phyloP scores from a whole-genome alignment of 92 coral and sea anemone species.

The Metridium senile region DNA sequence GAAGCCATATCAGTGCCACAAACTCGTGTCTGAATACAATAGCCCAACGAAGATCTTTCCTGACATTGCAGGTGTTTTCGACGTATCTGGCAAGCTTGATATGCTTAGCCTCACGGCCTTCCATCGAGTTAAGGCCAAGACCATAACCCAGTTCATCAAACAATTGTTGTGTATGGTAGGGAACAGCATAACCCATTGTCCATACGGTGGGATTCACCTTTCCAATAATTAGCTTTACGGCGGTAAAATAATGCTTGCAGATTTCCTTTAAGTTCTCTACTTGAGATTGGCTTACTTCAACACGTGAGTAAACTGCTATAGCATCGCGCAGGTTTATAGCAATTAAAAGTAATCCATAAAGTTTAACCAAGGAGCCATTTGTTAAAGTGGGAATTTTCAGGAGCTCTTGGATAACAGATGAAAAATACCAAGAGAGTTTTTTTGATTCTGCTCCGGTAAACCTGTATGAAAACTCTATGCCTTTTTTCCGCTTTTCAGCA shows the following conservation, averaged over 20 bases:
- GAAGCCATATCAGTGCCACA: conserved; percentile 46
- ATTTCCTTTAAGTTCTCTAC: conserved; percentile 27
- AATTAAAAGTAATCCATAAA: conserved; percentile 42
- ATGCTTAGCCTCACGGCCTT: conserved; percentile 68
- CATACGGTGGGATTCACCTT: conserved; percentile 48
- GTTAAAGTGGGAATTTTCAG: conserved; percentile 30
- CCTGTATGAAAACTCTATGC: conserved; percentile 38
- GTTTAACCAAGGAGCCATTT: conserved; percentile 31
- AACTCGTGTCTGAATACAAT: conserved; percentile 54
- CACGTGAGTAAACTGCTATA: conserved; percentile 53
- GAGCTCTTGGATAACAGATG: conserved; percentile 38
- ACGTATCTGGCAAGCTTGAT: conserved; percentile 45
- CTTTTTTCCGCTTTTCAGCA: conserved; percentile 45
- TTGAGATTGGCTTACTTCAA: conserved; percentile 24
- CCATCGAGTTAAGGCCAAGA: conserved; percentile 64
- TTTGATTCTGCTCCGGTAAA: conserved; percentile 73
- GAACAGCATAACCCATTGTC: conserved; percentile 46
- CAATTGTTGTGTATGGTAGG: conserved; percentile 38
- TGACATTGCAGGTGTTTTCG: conserved; percentile 57
- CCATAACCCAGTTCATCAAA: conserved; percentile 46
- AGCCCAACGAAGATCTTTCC: conserved; percentile 46
- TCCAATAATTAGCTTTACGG: conserved; percentile 16
- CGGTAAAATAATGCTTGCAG: conserved; percentile 47
- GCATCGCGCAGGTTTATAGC: conserved; percentile 56
- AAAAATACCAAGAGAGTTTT: conserved; percentile 49